Percentiles rank a stretch among this genome's conserved stretches.
These are phyloP conservation scores for Drosophila kohkoa DNA, from an alignment of 1,140 invertebrate species.

Conservation along the genomic window DNA sequence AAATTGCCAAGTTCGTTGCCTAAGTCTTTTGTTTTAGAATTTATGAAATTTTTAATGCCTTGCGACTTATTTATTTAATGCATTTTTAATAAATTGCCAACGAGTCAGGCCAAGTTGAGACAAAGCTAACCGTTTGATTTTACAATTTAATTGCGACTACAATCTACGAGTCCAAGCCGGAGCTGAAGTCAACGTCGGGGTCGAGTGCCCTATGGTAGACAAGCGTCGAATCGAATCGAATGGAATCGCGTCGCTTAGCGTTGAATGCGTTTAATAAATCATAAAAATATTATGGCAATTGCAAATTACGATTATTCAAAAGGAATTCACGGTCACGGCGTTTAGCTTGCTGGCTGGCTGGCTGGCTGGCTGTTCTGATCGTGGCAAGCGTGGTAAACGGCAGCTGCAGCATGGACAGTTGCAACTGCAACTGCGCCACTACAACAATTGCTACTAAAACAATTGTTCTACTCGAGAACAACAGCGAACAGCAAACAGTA, in stretches of 20 bases:
- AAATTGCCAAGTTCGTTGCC: conserved; percentile 68
- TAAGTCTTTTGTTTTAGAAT: conserved; percentile 68
- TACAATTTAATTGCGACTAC: conserved; percentile 73
- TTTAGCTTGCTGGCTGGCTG: neutral
- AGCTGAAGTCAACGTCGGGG: conserved; percentile 13
- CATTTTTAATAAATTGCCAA: conserved; percentile 76
- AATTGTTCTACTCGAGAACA: conserved; percentile 68
- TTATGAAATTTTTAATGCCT: conserved; percentile 69
- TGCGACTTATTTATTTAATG: conserved; percentile 79
- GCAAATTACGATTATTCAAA: conserved; percentile 72
- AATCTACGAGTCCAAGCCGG: conserved; percentile 19
- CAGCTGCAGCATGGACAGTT: conserved; percentile 36
- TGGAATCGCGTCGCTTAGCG: conserved; percentile 1
- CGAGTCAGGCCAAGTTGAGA: conserved; percentile 26
- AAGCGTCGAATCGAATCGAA: conserved; percentile 21
- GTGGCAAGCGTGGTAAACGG: conserved; percentile 56
- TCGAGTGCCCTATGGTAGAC: conserved; percentile 64
- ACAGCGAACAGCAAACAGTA: conserved; percentile 33
- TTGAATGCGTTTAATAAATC: conserved; percentile 75
- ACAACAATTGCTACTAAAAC: conserved; percentile 59
- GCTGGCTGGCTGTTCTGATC: neutral
- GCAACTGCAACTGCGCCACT: conserved; percentile 24
- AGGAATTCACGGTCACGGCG: conserved; percentile 75
- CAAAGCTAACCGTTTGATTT: conserved; percentile 39
- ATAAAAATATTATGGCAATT: conserved; percentile 80